Conservation (phyloP, 1,140 invertebrate genomes). For the Nautilus pompilius region DNA sequence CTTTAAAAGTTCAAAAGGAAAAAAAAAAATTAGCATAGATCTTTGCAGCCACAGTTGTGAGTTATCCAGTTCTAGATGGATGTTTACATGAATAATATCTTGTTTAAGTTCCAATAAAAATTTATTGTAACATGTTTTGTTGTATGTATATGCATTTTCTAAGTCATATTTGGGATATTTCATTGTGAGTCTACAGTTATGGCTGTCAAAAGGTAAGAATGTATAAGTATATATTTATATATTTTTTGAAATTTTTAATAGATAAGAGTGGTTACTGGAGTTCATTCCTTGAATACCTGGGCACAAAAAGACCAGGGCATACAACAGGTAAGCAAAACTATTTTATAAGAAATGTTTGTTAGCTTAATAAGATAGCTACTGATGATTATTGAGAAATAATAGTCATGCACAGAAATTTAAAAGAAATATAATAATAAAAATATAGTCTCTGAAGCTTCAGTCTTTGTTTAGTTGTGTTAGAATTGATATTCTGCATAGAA, state of each 20-base stretch:
- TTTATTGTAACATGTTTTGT: too few species aligned
- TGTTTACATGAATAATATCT: too few species aligned
- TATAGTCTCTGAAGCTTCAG: background rate
- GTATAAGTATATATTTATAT: background rate
- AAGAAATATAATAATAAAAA: background rate
- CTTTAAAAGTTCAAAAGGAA: too few species aligned
- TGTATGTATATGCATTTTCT: background rate
- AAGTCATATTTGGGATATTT: background rate
- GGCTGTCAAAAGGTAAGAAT: background rate
- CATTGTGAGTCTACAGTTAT: background rate
- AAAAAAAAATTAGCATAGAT: too few species aligned
- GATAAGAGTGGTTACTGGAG: conserved; percentile 35
- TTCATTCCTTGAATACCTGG: conserved; percentile 32
- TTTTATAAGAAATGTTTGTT: too few species aligned
- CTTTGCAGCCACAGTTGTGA: too few species aligned
- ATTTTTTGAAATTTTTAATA: conserved; percentile 12
- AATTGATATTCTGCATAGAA: background rate
- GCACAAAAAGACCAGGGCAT: conserved; percentile 38
- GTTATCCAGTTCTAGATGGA: too few species aligned
- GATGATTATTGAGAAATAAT: background rate
- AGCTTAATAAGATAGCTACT: background rate
- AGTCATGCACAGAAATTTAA: background rate
- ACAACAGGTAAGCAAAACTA: conserved; percentile 23
- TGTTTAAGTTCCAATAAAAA: too few species aligned
- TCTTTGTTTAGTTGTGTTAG: background rate